phyloP scores from a whole-genome alignment of 2,113 vertebrate genomes.

The Alexandromys fortis region DNA sequence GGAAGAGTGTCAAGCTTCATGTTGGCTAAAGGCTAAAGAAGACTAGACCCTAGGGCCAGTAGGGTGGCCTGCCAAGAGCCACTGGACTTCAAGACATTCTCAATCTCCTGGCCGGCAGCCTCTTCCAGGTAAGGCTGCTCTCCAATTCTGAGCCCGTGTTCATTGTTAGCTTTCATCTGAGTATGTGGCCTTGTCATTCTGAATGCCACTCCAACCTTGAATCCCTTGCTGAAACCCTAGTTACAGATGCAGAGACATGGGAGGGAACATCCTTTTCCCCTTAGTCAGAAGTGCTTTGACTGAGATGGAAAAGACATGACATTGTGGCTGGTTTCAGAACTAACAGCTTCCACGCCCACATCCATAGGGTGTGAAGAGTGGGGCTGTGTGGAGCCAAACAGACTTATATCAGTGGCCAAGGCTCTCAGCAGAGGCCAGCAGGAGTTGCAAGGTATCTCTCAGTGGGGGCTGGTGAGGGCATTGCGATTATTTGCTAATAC shows the following conservation, averaged over 20 bases:
- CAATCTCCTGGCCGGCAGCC: background rate
- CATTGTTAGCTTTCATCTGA: background rate
- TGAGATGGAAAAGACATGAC: background rate
- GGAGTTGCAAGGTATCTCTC: background rate
- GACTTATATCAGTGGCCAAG: background rate
- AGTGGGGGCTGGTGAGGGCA: rapidly evolving
- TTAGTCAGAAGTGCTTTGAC: background rate
- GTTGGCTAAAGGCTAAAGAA: background rate
- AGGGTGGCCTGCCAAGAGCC: background rate
- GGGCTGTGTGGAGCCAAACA: background rate
- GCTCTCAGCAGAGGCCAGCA: background rate
- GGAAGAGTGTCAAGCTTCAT: background rate
- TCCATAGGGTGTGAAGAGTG: background rate
- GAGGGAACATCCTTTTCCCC: background rate
- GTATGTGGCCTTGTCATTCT: background rate
- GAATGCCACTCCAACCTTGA: background rate
- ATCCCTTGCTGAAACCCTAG: background rate
- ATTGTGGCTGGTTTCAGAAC: background rate
- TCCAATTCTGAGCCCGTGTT: background rate
- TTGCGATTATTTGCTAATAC: background rate
- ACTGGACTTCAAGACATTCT: background rate
- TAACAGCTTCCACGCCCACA: background rate
- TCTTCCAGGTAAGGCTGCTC: rapidly evolving
- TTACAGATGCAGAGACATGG: no score
- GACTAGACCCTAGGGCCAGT: background rate